These are phyloP conservation scores for Brachyalestes nurse DNA, from an alignment of 2,797 vertebrate species.

Conservation along the genomic window DNA sequence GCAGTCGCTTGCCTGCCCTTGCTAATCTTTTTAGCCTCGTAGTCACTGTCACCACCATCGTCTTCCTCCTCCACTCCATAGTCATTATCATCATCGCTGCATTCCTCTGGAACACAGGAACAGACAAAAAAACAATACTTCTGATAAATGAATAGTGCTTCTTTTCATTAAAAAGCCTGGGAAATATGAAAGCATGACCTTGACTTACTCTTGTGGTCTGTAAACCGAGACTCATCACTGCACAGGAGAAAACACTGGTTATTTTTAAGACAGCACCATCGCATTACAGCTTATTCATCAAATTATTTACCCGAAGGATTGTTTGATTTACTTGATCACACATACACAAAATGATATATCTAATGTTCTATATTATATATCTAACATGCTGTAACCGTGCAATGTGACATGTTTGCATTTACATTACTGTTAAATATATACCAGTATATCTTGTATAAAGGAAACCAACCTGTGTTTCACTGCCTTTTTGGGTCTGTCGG, in stretches of 20 bases:
- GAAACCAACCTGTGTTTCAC: slow-evolving; percentile 86
- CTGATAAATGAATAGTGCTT: background rate
- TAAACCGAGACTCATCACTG: slow-evolving; percentile 55
- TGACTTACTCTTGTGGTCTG: slow-evolving; percentile 61
- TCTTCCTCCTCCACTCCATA: slow-evolving; percentile 81
- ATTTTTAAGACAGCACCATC: background rate
- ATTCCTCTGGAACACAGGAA: slow-evolving; percentile 74
- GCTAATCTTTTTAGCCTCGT: slow-evolving; percentile 87
- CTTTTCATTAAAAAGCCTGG: background rate
- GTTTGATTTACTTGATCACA: background rate
- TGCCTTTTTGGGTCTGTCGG: slow-evolving; percentile 92
- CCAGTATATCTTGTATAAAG: background rate
- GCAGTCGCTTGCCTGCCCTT: slow-evolving; percentile 85
- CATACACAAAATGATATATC: too few relatives aligned
- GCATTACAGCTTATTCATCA: background rate
- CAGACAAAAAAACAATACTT: background rate
- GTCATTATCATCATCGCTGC: slow-evolving; percentile 86
- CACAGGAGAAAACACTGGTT: slow-evolving; percentile 14
- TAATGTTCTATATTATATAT: too few relatives aligned
- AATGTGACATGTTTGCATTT: background rate
- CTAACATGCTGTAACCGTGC: too few relatives aligned
- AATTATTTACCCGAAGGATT: background rate
- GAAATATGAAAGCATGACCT: background rate
- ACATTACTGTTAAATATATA: background rate
- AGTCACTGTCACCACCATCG: slow-evolving; percentile 86